These are phyloP conservation scores for Anguilla marmorata DNA, from an alignment of 2,797 vertebrate genomes.

Conservation along the genomic window DNA sequence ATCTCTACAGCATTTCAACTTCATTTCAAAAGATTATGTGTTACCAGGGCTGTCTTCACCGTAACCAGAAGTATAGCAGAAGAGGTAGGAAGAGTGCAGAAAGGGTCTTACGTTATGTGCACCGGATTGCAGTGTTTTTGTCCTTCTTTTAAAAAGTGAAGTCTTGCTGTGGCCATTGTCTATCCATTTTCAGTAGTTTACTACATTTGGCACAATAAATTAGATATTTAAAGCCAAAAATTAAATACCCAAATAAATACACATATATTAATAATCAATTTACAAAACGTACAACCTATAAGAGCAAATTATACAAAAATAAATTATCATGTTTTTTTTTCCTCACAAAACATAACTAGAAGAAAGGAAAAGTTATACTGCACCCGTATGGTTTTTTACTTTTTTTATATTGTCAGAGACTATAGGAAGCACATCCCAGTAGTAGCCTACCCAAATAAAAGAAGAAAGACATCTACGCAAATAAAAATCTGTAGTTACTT, in stretches of 20 bases:
- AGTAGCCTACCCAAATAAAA: background rate
- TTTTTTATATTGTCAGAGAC: conserved; percentile 16
- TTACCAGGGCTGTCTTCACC: conserved; percentile 9
- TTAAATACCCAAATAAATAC: conserved; percentile 51
- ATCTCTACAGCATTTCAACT: background rate
- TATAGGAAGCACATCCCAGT: conserved; percentile 43
- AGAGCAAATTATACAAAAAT: conserved; percentile 55
- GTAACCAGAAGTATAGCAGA: background rate
- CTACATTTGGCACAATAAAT: conserved; percentile 65
- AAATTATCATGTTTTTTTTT: conserved; percentile 41
- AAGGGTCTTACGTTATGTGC: background rate
- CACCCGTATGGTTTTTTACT: background rate
- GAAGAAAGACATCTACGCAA: background rate
- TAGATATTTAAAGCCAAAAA: conserved; percentile 51
- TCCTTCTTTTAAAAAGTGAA: conserved; percentile 50
- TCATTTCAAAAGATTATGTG: conserved; percentile 4
- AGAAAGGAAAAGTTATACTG: conserved; percentile 37
- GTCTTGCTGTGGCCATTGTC: conserved; percentile 51
- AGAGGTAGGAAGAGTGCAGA: background rate
- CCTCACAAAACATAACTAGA: conserved; percentile 55
- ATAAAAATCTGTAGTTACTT: background rate
- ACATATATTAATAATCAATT: conserved; percentile 59
- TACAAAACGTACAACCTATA: conserved; percentile 57
- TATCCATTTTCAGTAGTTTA: conserved; percentile 48
- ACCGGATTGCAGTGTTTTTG: conserved; percentile 55